phyloP scores from a whole-genome alignment of 2,888 invertebrate genomes.

The Periphyllus acericola region DNA sequence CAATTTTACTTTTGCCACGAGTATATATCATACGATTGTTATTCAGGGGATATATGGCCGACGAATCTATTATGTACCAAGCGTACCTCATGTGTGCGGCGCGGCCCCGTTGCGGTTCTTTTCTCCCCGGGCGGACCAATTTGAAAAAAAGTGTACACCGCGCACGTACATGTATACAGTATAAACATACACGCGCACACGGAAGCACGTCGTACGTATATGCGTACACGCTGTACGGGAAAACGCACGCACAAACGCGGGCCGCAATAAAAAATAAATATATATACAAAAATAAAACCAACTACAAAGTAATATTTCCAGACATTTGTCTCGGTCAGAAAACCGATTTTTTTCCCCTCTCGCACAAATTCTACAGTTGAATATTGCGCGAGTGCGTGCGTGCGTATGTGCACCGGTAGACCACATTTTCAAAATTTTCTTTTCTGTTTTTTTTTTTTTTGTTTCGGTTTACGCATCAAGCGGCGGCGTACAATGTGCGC shows the following conservation, averaged over 20 bases:
- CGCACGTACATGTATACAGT: background rate
- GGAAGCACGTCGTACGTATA: too few species aligned
- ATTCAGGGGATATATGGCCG: slow-evolving; percentile 57
- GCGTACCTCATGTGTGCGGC: slow-evolving; percentile 49
- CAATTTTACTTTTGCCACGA: slow-evolving; percentile 61
- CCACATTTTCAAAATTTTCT: background rate
- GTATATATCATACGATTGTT: slow-evolving; percentile 60
- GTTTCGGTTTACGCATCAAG: background rate
- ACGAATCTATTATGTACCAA: slow-evolving; percentile 61
- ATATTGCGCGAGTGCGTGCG: background rate
- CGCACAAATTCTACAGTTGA: background rate
- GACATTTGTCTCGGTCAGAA: slow-evolving; percentile 55
- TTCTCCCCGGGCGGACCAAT: slow-evolving; percentile 37
- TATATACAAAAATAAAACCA: background rate
- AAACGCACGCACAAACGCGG: too few species aligned
- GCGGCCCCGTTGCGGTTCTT: background rate
- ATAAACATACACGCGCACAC: too few species aligned
- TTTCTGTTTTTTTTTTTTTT: background rate
- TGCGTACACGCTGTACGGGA: too few species aligned
- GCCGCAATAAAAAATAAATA: background rate
- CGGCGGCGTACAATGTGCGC: too few species aligned
- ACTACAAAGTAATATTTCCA: slow-evolving; percentile 27
- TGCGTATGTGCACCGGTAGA: background rate
- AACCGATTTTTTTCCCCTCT: slow-evolving; percentile 22
- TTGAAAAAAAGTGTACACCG: slow-evolving; percentile 18